phyloP scores from a whole-genome alignment of 1,140 invertebrate genomes.

The Lepidurus apus region DNA sequence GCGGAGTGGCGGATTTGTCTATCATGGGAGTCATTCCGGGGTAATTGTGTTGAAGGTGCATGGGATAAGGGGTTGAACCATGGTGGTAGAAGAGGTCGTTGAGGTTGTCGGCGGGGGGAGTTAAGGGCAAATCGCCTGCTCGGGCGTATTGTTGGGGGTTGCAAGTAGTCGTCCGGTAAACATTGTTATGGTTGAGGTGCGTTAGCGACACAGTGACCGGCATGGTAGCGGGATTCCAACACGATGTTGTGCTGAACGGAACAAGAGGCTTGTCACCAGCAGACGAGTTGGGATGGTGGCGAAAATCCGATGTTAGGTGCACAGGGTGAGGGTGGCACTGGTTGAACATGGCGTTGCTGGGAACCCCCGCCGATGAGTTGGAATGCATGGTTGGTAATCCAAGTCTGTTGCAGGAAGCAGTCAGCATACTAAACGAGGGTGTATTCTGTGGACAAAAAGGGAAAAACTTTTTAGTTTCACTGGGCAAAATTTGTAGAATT shows the following conservation, averaged over 20 bases:
- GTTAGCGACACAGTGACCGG: slow-evolving; percentile 26
- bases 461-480: background rate
- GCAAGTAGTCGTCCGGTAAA: background rate
- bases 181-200: background rate
- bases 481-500: no score
- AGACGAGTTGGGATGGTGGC: background rate
- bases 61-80: background rate
- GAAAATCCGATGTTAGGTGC: background rate
- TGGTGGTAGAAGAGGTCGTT: slow-evolving; percentile 26
- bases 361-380: background rate
- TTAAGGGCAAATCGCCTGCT: slow-evolving; percentile 25
- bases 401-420: background rate
- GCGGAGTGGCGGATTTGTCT: slow-evolving; percentile 27
- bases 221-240: slow-evolving; percentile 26
- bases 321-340: background rate
- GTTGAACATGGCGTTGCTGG: slow-evolving; percentile 1
- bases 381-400: background rate
- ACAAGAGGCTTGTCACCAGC: slow-evolving; percentile 27
- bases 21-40: background rate
- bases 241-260: background rate
- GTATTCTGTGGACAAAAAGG: background rate
- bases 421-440: background rate
- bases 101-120: slow-evolving; percentile 26
- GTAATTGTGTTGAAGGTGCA: slow-evolving; percentile 23
- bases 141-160: background rate